These are phyloP conservation scores for Oryzias melastigma DNA, from an alignment of 2,113 vertebrate species.

Conservation along the genomic window DNA sequence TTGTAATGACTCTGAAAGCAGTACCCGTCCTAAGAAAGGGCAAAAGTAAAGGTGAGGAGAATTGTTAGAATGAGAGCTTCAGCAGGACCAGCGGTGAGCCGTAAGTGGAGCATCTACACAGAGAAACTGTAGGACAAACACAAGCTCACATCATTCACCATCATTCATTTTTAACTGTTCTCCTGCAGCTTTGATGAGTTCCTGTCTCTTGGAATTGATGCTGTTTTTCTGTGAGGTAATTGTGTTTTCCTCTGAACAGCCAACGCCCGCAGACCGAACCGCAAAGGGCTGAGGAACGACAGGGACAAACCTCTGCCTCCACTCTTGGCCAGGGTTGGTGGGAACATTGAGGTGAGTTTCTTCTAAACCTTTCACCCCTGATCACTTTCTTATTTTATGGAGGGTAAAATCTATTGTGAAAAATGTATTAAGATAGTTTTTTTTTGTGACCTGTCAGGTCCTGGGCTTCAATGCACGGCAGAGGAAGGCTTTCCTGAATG, in stretches of 20 bases:
- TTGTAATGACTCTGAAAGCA: constrained; percentile 31
- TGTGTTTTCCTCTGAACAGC: constrained; percentile 58
- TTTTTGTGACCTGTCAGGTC: constrained; percentile 74
- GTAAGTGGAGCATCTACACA: constrained; percentile 42
- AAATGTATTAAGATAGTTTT: not conserved
- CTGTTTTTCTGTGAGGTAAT: not conserved
- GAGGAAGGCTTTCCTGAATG: constrained; percentile 97
- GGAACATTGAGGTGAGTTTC: constrained; percentile 91
- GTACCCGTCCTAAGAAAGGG: constrained; percentile 8
- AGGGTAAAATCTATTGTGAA: not conserved
- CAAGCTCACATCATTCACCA: constrained; percentile 18
- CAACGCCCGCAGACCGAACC: constrained; percentile 89
- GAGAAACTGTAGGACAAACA: constrained; percentile 7
- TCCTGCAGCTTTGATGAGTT: not conserved
- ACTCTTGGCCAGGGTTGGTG: constrained; percentile 92
- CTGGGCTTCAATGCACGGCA: constrained; percentile 96
- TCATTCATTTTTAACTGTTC: not conserved
- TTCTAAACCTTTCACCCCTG: not conserved
- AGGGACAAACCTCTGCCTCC: constrained; percentile 96
- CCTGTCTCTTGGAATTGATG: not conserved
- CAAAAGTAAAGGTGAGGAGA: constrained; percentile 21
- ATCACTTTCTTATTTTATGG: not conserved
- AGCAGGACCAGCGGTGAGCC: constrained; percentile 32
- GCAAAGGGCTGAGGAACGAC: constrained; percentile 94
- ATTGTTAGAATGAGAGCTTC: constrained; percentile 34